These are phyloP conservation scores for Hirundichthys speculiger DNA, from an alignment of 2,113 vertebrate genomes.

Conservation along the genomic window DNA sequence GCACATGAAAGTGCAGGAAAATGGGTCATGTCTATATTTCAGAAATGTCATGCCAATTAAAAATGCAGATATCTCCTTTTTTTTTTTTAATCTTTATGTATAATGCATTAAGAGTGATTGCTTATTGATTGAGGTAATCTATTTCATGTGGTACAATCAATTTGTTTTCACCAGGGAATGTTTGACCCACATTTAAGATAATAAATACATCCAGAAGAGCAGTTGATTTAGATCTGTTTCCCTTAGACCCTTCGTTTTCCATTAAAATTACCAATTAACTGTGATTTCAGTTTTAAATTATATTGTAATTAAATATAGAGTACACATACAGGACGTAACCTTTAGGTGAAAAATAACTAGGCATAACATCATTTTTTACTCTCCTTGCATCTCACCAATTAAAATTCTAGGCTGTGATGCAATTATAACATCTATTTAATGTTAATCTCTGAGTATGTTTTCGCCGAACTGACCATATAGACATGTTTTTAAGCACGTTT, in stretches of 20 bases:
- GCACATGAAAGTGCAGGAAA: conserved; percentile 68
- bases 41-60: conserved; percentile 68
- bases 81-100: conserved; percentile 74
- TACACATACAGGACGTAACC: too few species aligned
- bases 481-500: too few species aligned
- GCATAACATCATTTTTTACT: too few species aligned
- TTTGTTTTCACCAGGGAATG: conserved; percentile 46
- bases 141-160: conserved; percentile 69
- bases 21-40: conserved; percentile 75
- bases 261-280: conserved; percentile 20
- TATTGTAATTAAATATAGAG: too few species aligned
- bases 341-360: too few species aligned
- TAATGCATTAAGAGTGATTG: conserved; percentile 79
- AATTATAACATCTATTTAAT: too few species aligned
- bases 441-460: too few species aligned
- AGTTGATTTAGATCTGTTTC: conserved; percentile 25
- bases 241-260: conserved; percentile 14
- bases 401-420: too few species aligned
- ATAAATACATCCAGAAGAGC: conserved; percentile 28
- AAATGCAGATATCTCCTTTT: conserved; percentile 66
- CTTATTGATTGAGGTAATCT: conserved; percentile 79
- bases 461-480: too few species aligned
- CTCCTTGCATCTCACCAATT: too few species aligned
- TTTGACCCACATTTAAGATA: conserved; percentile 28
- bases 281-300: too few species aligned